phyloP scores from a whole-genome alignment of 1,140 invertebrate species.

The Leucophenga varia region DNA sequence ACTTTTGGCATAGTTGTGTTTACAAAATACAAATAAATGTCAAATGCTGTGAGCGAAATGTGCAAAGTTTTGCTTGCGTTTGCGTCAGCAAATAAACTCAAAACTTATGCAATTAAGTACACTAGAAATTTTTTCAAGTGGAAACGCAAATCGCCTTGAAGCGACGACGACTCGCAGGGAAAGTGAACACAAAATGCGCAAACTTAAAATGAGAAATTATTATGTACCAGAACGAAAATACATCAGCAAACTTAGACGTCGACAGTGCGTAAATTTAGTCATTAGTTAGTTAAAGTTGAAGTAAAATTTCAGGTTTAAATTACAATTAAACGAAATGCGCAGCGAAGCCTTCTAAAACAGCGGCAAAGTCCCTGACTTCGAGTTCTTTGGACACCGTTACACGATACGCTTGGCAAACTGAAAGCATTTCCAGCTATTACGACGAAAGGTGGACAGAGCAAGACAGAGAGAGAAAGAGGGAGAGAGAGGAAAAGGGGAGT shows the following conservation, averaged over 20 bases:
- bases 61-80: constrained; percentile 15
- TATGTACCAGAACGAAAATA: constrained; percentile 15
- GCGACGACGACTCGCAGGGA: constrained; percentile 4
- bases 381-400: constrained; percentile 12
- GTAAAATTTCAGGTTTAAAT: constrained; percentile 17
- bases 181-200: constrained; percentile 14
- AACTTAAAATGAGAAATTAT: constrained; percentile 26
- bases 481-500: too few relatives aligned
- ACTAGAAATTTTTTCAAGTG: constrained; percentile 22
- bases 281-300: constrained; percentile 16
- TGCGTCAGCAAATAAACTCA: constrained; percentile 12
- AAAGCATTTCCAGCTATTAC: constrained; percentile 8
- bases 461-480: too few relatives aligned
- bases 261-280: constrained; percentile 11
- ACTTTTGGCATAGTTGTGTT: constrained; percentile 11
- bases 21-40: constrained; percentile 17
- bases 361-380: background rate
- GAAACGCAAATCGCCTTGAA: constrained; percentile 21
- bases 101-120: constrained; percentile 29
- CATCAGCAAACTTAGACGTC: constrained; percentile 4
- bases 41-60: constrained; percentile 20
- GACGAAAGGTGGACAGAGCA: background rate
- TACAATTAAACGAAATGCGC: constrained; percentile 25
- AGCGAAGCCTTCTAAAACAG: constrained; percentile 22
- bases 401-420: constrained; percentile 15